phyloP scores from a whole-genome alignment of 2,113 vertebrate species.

The Toxotes chatareus region DNA sequence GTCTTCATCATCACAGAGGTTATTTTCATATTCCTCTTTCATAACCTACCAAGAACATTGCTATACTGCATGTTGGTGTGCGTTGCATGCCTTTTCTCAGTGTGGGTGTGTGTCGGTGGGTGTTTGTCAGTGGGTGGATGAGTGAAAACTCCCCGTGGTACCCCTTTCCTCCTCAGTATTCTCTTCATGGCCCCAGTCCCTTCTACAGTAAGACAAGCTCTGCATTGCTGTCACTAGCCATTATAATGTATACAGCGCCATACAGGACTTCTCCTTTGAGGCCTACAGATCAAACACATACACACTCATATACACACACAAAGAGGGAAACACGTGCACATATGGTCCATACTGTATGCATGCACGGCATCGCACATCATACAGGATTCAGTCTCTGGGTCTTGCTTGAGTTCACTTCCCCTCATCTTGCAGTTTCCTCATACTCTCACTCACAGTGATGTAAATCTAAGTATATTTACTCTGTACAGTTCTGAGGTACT shows the following conservation, averaged over 20 bases:
- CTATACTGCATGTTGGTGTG: background rate
- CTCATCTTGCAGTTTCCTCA: slow-evolving; percentile 6
- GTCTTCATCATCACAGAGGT: slow-evolving; percentile 15
- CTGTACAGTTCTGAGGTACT: background rate
- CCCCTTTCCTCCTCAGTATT: slow-evolving; percentile 50
- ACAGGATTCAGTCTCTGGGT: slow-evolving; percentile 17
- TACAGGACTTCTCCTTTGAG: slow-evolving; percentile 51
- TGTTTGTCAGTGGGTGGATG: background rate
- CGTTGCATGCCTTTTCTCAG: background rate
- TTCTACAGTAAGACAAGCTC: slow-evolving; percentile 56
- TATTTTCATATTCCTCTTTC: slow-evolving; percentile 12
- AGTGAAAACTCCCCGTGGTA: slow-evolving; percentile 17
- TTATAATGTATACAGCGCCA: slow-evolving; percentile 55
- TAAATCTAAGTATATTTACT: background rate
- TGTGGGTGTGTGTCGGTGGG: slow-evolving; percentile 6
- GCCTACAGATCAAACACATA: slow-evolving; percentile 41
- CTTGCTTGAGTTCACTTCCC: slow-evolving; percentile 12
- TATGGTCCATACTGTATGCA: slow-evolving; percentile 46
- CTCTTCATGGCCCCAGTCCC: slow-evolving; percentile 23
- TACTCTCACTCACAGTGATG: background rate
- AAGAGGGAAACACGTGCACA: slow-evolving; percentile 28
- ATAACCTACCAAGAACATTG: background rate
- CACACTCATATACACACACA: slow-evolving; percentile 38
- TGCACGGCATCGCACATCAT: slow-evolving; percentile 28
- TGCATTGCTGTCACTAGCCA: slow-evolving; percentile 60